These are phyloP conservation scores for Vidua chalybeata DNA, from an alignment of 2,113 vertebrate species.

Conservation along the genomic window DNA sequence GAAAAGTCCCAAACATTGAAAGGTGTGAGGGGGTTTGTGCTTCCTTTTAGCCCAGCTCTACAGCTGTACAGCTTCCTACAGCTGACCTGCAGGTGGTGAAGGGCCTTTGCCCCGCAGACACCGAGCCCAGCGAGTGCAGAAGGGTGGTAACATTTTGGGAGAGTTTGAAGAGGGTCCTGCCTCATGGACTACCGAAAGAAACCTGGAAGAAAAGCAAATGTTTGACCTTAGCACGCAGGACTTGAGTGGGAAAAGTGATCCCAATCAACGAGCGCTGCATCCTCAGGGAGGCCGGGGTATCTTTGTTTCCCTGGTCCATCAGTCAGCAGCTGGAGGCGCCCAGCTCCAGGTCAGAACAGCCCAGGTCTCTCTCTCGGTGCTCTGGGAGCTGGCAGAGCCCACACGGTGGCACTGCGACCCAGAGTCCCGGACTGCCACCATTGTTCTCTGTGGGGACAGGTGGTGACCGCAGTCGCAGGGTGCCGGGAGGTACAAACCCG, in stretches of 20 bases:
- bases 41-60: background rate
- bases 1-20: background rate
- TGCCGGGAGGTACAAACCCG: background rate
- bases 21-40: background rate
- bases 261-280: fast-evolving
- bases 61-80: background rate
- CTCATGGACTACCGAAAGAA: background rate
- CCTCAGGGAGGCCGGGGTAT: background rate
- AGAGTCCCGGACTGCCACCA: background rate
- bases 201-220: background rate
- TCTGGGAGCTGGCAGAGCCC: conserved; percentile 1
- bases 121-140: background rate
- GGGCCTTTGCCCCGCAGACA: background rate
- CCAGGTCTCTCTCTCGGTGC: background rate
- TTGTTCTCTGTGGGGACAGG: background rate
- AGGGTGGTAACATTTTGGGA: background rate
- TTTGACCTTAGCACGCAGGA: background rate
- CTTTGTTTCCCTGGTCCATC: background rate
- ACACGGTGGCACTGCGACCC: conserved; percentile 49
- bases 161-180: background rate
- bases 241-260: background rate
- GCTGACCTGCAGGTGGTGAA: background rate
- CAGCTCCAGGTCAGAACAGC: background rate
- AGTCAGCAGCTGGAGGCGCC: background rate
- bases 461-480: background rate